Evolutionary conservation across 2,888 invertebrate genomes (phyloP).

Genomic region (Microchrysa polita): DNA sequence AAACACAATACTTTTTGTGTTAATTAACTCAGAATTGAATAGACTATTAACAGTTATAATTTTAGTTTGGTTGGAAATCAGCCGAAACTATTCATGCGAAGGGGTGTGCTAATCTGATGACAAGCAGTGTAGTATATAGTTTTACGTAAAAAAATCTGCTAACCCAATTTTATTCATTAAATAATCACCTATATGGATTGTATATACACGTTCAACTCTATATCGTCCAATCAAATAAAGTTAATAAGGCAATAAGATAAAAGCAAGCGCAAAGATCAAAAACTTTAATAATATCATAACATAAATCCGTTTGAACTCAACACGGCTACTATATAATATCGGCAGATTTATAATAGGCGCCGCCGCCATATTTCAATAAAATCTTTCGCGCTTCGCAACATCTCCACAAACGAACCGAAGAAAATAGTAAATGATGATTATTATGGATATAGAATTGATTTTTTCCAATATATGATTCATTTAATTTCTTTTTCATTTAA

Average conservation of each 20-base stretch:
- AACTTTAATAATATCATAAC: constrained; percentile 26
- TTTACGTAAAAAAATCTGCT: constrained; percentile 33
- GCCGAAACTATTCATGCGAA: too few relatives aligned
- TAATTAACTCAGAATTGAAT: too few relatives aligned
- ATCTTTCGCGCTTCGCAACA: background rate
- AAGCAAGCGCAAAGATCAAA: constrained; percentile 37
- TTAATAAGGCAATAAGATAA: constrained; percentile 35
- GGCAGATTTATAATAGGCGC: constrained; percentile 39
- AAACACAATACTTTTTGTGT: too few relatives aligned
- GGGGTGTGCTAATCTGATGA: too few relatives aligned
- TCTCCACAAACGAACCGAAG: constrained; percentile 9
- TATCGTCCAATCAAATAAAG: constrained; percentile 15
- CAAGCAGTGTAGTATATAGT: too few relatives aligned
- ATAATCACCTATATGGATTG: background rate
- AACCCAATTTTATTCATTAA: constrained; percentile 29
- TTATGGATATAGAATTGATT: constrained; percentile 35
- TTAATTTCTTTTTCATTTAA: constrained; percentile 27
- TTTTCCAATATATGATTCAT: constrained; percentile 17
- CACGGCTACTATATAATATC: constrained; percentile 39
- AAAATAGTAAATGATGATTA: constrained; percentile 36
- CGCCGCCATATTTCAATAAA: constrained; percentile 36
- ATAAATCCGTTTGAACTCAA: constrained; percentile 42
- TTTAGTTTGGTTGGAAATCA: too few relatives aligned
- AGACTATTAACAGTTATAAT: too few relatives aligned
- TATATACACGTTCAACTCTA: background rate